Conservation (phyloP, 2,888 invertebrate genomes). For the Gryllus longicercus region DNA sequence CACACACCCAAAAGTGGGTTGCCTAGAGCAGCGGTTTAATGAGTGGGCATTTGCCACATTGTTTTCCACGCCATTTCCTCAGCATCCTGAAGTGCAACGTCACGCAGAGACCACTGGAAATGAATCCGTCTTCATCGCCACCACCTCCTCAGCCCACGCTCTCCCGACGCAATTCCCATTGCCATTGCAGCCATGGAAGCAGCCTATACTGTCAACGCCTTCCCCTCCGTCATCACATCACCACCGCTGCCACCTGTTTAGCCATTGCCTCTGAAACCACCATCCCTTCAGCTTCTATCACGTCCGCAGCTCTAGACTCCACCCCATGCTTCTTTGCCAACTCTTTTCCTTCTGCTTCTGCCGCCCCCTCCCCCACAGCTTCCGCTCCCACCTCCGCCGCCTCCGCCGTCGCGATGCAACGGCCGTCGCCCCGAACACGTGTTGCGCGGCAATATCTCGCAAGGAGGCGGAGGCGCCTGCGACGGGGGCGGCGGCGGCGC, state of each 20-base stretch:
- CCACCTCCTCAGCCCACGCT: not conserved
- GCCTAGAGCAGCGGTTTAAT: too few relatives aligned
- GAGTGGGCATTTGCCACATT: too few relatives aligned
- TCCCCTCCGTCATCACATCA: not conserved
- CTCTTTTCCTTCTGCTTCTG: not conserved
- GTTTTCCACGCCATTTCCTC: too few relatives aligned
- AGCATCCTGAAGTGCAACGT: too few relatives aligned
- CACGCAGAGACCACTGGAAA: too few relatives aligned
- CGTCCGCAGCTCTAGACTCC: not conserved
- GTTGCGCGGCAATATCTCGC: conserved; percentile 17
- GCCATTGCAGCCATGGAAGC: not conserved
- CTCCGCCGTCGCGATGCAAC: not conserved
- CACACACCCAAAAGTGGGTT: too few relatives aligned
- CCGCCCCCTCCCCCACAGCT: not conserved
- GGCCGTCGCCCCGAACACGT: not conserved
- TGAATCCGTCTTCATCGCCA: not conserved
- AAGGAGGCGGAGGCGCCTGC: conserved; percentile 1
- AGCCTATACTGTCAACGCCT: not conserved
- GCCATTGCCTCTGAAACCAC: not conserved
- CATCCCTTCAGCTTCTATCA: not conserved
- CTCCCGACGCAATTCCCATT: not conserved
- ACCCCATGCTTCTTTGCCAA: not conserved
- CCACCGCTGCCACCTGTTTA: not conserved
- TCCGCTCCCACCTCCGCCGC: not conserved
- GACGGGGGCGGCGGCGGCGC: not conserved